These are phyloP conservation scores for Stenchaetothrips biformis DNA, from an alignment of 2,888 invertebrate genomes.

Conservation along the genomic window DNA sequence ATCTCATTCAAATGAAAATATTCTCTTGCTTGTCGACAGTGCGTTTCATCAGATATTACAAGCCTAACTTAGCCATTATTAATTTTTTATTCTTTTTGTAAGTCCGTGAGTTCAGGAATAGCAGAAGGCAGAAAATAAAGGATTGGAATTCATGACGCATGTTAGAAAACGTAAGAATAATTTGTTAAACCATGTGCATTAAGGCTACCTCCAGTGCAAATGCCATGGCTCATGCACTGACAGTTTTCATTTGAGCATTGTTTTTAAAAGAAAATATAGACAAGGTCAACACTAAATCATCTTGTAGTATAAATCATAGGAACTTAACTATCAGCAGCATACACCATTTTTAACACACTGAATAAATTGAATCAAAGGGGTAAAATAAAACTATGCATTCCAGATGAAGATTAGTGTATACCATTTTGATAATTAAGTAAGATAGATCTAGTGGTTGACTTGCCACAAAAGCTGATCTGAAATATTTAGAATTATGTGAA, in stretches of 20 bases:
- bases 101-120: slow-evolving; percentile 13
- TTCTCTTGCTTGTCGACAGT: slow-evolving; percentile 3
- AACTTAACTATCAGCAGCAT: too few species aligned
- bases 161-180: background rate
- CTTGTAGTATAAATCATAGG: too few species aligned
- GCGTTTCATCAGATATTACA: background rate
- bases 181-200: background rate
- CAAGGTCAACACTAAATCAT: too few species aligned
- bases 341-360: too few species aligned
- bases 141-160: background rate
- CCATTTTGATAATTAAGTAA: background rate
- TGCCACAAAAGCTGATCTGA: background rate
- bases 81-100: background rate
- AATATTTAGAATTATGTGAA: background rate
- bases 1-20: background rate
- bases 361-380: slow-evolving; percentile 2
- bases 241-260: background rate
- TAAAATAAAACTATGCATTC: background rate
- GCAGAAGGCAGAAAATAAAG: background rate
- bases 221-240: background rate
- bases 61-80: background rate
- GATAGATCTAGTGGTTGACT: background rate
- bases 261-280: background rate
- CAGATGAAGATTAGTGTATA: background rate
- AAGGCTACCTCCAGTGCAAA: background rate